These are phyloP conservation scores for Cremastinae sp. DNA, from an alignment of 2,888 invertebrate genomes.

Conservation along the genomic window DNA sequence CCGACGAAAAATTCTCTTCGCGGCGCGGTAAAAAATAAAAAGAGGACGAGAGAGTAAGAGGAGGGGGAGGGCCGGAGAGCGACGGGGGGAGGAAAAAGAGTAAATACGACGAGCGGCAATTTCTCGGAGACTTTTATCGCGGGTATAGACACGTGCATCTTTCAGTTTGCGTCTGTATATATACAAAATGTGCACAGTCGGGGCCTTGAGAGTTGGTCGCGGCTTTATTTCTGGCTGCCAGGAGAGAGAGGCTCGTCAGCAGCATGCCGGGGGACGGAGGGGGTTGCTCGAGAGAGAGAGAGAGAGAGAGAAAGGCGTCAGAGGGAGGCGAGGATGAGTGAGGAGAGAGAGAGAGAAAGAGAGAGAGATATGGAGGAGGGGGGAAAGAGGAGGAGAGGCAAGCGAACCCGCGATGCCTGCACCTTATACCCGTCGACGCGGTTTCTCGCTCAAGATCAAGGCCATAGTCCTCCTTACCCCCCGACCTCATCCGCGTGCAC, in stretches of 20 bases:
- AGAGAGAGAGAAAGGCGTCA: neutral
- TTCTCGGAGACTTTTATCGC: constrained; percentile 33
- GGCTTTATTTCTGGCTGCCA: constrained; percentile 70
- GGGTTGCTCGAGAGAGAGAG: too few relatives aligned
- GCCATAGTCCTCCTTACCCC: constrained; percentile 68
- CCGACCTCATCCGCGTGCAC: constrained; percentile 39
- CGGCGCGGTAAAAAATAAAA: too few relatives aligned
- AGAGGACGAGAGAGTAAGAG: too few relatives aligned
- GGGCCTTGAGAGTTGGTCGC: constrained; percentile 60
- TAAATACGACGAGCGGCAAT: constrained; percentile 18
- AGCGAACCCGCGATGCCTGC: constrained; percentile 54
- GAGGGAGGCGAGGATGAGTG: too few relatives aligned
- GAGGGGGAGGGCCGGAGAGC: too few relatives aligned
- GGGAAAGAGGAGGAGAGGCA: too few relatives aligned
- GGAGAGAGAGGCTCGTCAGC: too few relatives aligned
- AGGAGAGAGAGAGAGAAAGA: too few relatives aligned
- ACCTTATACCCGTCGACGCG: constrained; percentile 63
- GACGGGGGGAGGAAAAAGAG: too few relatives aligned
- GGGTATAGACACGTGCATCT: constrained; percentile 2
- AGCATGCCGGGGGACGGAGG: too few relatives aligned
- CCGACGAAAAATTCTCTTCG: too few relatives aligned
- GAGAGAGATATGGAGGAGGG: too few relatives aligned
- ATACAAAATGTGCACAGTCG: constrained; percentile 52
- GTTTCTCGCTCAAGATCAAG: constrained; percentile 77
- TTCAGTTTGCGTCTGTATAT: constrained; percentile 32